Conservation (phyloP, 2,113 vertebrate genomes). For the Natator depressus region DNA sequence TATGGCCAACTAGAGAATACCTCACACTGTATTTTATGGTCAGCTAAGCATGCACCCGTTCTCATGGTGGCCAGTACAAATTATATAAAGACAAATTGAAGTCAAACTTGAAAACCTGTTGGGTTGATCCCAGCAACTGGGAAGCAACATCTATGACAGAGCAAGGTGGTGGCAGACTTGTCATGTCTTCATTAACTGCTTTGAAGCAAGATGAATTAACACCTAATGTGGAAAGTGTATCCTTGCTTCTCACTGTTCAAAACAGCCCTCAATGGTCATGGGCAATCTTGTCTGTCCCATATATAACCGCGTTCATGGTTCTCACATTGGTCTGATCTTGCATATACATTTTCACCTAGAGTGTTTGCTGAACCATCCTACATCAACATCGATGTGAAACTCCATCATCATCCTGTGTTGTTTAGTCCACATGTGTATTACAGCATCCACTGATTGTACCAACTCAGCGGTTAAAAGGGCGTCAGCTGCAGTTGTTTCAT, state of each 20-base stretch:
- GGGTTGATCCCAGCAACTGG: background rate
- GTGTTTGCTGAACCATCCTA: background rate
- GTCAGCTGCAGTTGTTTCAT: conserved; percentile 4
- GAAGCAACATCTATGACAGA: background rate
- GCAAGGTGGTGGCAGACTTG: background rate
- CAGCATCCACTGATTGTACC: background rate
- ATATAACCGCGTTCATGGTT: background rate
- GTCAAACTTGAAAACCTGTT: background rate
- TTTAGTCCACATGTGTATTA: fast-evolving
- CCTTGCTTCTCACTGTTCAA: too few relatives aligned
- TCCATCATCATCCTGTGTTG: background rate
- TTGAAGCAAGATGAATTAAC: background rate
- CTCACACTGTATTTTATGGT: background rate
- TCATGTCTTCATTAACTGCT: background rate
- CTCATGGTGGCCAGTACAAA: background rate
- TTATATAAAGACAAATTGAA: background rate
- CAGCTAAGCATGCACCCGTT: background rate
- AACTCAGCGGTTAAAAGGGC: background rate
- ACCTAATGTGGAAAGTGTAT: background rate
- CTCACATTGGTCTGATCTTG: background rate
- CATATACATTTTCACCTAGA: background rate
- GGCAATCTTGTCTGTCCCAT: background rate
- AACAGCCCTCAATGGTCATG: background rate
- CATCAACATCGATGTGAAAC: background rate
- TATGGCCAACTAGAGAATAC: background rate